Base-by-base conservation (phyloP, 2,888 invertebrate genomes). In the Zelleria hepariella region DNA sequence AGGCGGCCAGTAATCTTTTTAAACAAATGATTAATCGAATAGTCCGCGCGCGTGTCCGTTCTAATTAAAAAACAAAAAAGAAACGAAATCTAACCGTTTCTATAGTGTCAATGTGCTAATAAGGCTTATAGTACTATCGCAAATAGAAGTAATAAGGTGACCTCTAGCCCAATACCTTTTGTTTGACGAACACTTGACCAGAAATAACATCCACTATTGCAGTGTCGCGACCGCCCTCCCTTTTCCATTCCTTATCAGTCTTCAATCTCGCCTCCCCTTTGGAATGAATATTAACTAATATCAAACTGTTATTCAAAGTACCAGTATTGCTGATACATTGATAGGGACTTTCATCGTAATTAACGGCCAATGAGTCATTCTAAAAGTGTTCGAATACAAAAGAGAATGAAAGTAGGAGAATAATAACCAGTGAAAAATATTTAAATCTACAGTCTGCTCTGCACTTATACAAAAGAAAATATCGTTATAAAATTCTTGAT, bases 241-340 rank as follows among this genome's bases (percentile, higher is more conserved):
- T 65, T 64, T 75, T 81, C 80, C 60, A 57, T 59, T 54, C 49
- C 61, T 61, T 62, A 63, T 60, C 60, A 53, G 56, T 55, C 57
- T 53, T 59, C 60, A 59, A 63, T 62, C 59, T 59, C 51, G 21
- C 56, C 53, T 52, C 75, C 75, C 69, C 65, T 63, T 77, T 25
- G 48, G 86, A 85, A 85, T 86, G 86, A 87, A 87, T 87, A 87
- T 86, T 87, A 86, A 87, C 81, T 77, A 83, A 82, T 82, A 79
- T 68, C 70, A 75, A 80, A 78, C 74, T 67, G 68, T 68, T 69
- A 67, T 67, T 73, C 72, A 72, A 75, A 74, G 69, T 74, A 73
- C 77, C 72, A 42, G 32, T 48, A 53, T 2, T 72, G 74, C 71
- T 74, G 73, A 59, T 60, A 73, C 71, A 69, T 69, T 70, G 32